Evolutionary conservation across 2,888 invertebrate genomes (phyloP).

Genomic region (Muscina levida): DNA sequence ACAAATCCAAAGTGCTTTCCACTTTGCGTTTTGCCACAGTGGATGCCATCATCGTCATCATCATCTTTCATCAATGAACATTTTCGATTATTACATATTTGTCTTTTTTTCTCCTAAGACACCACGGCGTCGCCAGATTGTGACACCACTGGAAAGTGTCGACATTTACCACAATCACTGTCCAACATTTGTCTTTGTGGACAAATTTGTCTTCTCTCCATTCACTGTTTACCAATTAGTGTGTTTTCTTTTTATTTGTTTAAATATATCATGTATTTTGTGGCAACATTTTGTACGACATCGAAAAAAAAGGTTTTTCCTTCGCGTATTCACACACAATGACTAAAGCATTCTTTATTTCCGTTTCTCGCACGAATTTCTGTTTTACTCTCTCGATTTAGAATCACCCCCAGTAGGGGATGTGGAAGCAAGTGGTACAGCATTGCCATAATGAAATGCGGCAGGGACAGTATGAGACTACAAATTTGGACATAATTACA

Average conservation of each 20-base stretch:
- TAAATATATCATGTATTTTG: neutral
- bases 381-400: constrained; percentile 18
- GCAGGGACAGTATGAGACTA: no score
- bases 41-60: constrained; percentile 35
- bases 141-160: neutral
- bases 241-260: neutral
- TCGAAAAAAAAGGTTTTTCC: constrained; percentile 27
- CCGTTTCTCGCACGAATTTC: constrained; percentile 32
- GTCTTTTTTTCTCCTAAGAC: neutral
- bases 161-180: constrained; percentile 7
- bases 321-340: constrained; percentile 41
- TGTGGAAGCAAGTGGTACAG: constrained; percentile 7
- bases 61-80: constrained; percentile 34
- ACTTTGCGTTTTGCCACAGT: constrained; percentile 20
- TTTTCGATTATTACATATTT: constrained; percentile 11
- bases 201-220: constrained; percentile 5
- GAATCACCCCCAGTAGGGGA: constrained; percentile 45
- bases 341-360: constrained; percentile 50
- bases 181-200: no score
- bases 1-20: neutral
- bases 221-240: neutral
- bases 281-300: constrained; percentile 19
- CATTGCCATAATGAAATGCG: constrained; percentile 44
- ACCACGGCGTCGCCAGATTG: constrained; percentile 28
- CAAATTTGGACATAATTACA: no score